Conservation (phyloP, 2,797 vertebrate genomes). For the Hypotaenidia philippensis region DNA sequence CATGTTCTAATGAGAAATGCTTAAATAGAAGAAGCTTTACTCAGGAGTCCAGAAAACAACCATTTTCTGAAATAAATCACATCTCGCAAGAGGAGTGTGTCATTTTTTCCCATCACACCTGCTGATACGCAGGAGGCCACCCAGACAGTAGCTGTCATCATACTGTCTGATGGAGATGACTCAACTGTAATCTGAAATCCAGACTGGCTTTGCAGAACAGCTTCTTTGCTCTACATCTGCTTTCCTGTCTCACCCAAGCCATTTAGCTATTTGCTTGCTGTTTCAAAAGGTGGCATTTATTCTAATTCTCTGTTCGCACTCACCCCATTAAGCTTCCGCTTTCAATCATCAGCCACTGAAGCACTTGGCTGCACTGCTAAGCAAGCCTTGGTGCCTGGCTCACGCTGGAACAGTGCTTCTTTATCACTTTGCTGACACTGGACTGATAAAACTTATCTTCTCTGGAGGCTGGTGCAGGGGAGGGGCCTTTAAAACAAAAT, state of each 20-base stretch:
- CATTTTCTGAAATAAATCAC: neutral
- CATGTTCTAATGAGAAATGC: neutral
- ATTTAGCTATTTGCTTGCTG: constrained; percentile 11
- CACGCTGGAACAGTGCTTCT: neutral
- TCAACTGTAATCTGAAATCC: neutral
- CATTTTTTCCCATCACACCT: neutral
- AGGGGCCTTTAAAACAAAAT: constrained; percentile 1
- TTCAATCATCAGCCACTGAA: constrained; percentile 61
- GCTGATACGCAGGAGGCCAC: neutral
- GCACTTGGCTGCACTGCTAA: constrained; percentile 35
- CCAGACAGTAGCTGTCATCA: neutral
- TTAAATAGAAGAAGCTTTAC: neutral
- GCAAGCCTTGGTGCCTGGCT: constrained; percentile 26
- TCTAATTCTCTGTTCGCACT: constrained; percentile 61
- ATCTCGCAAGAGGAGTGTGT: neutral
- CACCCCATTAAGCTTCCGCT: constrained; percentile 63
- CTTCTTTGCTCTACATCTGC: constrained; percentile 15
- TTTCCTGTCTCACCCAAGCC: constrained; percentile 22
- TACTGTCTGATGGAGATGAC: neutral
- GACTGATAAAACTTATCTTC: constrained; percentile 48
- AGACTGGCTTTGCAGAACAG: constrained; percentile 4
- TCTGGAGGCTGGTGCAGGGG: neutral
- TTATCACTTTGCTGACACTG: constrained; percentile 35
- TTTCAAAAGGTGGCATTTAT: constrained; percentile 58
- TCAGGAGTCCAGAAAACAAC: neutral